phyloP scores from a whole-genome alignment of 2,113 vertebrate species.

The Ancistrus triradiatus region DNA sequence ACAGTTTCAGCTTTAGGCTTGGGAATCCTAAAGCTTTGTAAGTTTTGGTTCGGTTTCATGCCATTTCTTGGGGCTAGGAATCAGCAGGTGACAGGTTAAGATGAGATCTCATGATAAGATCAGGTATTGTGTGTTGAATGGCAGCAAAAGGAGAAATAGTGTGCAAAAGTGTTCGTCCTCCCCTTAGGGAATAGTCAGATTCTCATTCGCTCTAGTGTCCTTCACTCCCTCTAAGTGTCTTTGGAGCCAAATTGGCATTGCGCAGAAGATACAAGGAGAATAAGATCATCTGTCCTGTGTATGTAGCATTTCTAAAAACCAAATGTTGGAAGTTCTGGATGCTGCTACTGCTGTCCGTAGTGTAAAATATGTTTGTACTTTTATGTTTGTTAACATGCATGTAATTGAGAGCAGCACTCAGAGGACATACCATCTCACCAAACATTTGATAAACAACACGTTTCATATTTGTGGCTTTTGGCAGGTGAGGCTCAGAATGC shows the following conservation, averaged over 20 bases:
- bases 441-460: conserved; percentile 4
- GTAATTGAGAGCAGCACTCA: not conserved
- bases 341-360: too few relatives aligned
- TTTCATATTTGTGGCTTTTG: too few relatives aligned
- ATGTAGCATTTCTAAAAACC: not conserved
- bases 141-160: conserved; percentile 15
- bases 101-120: conserved; percentile 28
- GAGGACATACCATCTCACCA: not conserved
- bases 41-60: too few relatives aligned
- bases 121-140: conserved; percentile 40
- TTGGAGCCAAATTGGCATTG: not conserved
- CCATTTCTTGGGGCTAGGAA: too few relatives aligned
- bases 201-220: not conserved
- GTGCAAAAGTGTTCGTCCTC: too few relatives aligned
- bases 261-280: conserved; percentile 5
- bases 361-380: too few relatives aligned
- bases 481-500: too few relatives aligned
- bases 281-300: conserved; percentile 12
- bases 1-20: too few relatives aligned
- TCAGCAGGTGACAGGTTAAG: too few relatives aligned
- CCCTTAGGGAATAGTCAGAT: not conserved
- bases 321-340: too few relatives aligned
- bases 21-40: too few relatives aligned
- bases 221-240: not conserved
- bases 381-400: too few relatives aligned